Evolutionary conservation across 2,113 vertebrate genomes (phyloP).

Genomic region (Rissa tridactyla): DNA sequence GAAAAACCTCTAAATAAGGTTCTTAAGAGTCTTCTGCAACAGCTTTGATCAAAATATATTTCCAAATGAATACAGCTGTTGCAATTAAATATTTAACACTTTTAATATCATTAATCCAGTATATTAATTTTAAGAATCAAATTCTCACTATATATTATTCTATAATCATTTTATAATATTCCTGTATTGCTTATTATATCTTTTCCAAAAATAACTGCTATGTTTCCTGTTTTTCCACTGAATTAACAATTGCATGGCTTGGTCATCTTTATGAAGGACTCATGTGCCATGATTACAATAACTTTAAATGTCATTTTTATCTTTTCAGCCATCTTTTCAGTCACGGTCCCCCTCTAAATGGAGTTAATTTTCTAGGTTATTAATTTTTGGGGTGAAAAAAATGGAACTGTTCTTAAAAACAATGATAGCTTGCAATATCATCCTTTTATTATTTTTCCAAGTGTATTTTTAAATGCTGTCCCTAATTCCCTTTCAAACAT

Average conservation of each 20-base stretch:
- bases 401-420: not conserved
- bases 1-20: not conserved
- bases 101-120: not conserved
- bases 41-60: not conserved
- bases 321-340: not conserved
- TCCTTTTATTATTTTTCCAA: not conserved
- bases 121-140: not conserved
- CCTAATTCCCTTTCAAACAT: not conserved
- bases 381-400: not conserved
- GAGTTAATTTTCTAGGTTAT: not conserved
- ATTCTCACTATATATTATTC: not conserved
- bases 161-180: not conserved
- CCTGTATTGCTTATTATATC: not conserved
- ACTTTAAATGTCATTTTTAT: not conserved
- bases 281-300: fast-evolving
- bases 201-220: not conserved
- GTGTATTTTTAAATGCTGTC: not conserved
- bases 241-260: not conserved
- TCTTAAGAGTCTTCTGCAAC: not conserved
- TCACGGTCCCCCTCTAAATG: not conserved
- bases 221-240: not conserved
- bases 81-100: not conserved
- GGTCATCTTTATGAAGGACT: not conserved
- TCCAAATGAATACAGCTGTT: not conserved
- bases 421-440: not conserved